Evolutionary conservation across 2,113 vertebrate species (phyloP), one percentile per base, ranked within the genome.

Genomic region (Lophotis ruficrista): DNA sequence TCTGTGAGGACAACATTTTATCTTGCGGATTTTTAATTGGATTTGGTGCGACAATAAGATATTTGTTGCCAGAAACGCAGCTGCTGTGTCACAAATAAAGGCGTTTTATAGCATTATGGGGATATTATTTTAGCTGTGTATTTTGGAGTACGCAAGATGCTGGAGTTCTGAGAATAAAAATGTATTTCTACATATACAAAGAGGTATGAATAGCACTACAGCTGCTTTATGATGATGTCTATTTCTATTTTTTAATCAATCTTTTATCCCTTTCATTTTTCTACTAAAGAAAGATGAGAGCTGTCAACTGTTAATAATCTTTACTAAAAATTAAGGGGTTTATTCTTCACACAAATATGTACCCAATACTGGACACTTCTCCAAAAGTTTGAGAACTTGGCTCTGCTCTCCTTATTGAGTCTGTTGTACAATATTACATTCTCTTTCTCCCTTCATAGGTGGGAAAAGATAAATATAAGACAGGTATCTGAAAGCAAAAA

Each of bases 61-160:
- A 89, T 27, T 83, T 95, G 87, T 87, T 90, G 92, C 57, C 66
- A 91, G 60, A 89, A 79, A 89, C 0, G 6, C 93, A 95, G 92
- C 88, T 92, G 96, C 68, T 90, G 45, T 86, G 41, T 66, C 43
- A 50, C 69, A 93, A 94, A 91, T 70, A 92, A 81, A 88, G 69
- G 87, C 10, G 0, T 61, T 89, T 88, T 58, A 93, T 31, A 71
- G 53, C 33, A 85, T 28, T 51, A 37, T 9, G 30, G 5, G 66
- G 66, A 61, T 54, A 89, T 51, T 94, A 79, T 83, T 93, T 86
- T 94, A 91, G 76, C 51, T 77, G 37, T 10, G 73, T 61, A 85
- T 92, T 96, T 70, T 71, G 60, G 71, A 92, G 6, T 1, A 17
- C 1, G 13, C 19, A 22, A 91, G 61, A 47, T 3, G 22, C 19